Evolutionary conservation across 2,113 vertebrate genomes (phyloP).

Genomic region (Genyomyrus donnyi): DNA sequence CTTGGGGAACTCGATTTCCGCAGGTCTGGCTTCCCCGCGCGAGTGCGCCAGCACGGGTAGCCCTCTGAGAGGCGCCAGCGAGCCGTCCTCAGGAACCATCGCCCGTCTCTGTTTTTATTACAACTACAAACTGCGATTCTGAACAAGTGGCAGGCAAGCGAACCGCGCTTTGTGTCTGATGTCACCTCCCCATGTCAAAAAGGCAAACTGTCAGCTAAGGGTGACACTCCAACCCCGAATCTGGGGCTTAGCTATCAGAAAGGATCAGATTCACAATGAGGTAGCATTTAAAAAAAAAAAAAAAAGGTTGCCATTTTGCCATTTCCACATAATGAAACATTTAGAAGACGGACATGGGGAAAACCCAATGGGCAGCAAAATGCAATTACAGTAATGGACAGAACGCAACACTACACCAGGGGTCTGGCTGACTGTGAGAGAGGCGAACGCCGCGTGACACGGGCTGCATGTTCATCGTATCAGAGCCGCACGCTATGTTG

Average conservation of each 20-base stretch:
- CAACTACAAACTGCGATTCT: neutral
- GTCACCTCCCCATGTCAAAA: neutral
- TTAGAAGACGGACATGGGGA: conserved; percentile 57
- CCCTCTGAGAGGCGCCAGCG: neutral
- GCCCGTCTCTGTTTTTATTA: neutral
- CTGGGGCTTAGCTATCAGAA: neutral
- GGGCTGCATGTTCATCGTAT: conserved; percentile 44
- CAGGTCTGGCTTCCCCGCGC: neutral
- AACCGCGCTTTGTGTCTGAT: neutral
- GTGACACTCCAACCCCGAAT: neutral
- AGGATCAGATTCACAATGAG: neutral
- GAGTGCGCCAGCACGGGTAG: too few relatives aligned
- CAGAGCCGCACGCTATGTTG: neutral
- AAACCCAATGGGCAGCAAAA: conserved; percentile 58
- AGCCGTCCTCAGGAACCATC: neutral
- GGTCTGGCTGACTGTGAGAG: conserved; percentile 46
- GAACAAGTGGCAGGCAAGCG: neutral
- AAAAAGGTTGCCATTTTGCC: neutral
- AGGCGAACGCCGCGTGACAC: conserved; percentile 52
- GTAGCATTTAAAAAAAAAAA: neutral
- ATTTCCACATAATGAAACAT: conserved; percentile 64
- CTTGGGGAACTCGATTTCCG: too few relatives aligned
- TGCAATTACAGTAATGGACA: conserved; percentile 68
- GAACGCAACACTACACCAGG: conserved; percentile 63
- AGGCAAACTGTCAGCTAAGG: neutral